These are phyloP conservation scores for Nephrotoma guestfalica DNA, from an alignment of 2,888 invertebrate species.

Conservation along the genomic window DNA sequence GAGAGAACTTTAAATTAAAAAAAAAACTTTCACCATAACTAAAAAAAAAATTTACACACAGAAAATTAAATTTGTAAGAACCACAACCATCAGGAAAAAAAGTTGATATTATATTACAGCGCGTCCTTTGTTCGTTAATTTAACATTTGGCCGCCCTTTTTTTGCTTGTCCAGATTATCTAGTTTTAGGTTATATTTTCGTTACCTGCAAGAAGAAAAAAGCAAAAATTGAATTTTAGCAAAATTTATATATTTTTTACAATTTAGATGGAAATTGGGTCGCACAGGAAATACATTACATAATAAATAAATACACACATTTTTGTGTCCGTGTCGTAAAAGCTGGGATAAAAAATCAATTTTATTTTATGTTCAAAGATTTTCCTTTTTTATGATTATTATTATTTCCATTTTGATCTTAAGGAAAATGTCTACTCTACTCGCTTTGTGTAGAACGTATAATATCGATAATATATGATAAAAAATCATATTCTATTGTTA, in stretches of 20 bases:
- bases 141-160: not conserved
- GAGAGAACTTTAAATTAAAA: not conserved
- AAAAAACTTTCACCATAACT: not conserved
- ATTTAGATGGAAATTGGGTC: not conserved
- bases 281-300: not conserved
- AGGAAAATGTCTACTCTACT: not conserved
- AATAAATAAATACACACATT: not conserved
- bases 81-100: not conserved
- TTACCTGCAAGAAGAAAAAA: not conserved
- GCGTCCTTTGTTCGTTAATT: not conserved
- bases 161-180: not conserved
- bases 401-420: not conserved
- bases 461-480: not conserved
- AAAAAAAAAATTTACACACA: not conserved
- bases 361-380: not conserved
- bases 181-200: not conserved
- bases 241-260: not conserved
- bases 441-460: not conserved
- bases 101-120: not conserved
- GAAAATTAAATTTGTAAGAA: not conserved
- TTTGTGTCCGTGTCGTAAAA: not conserved
- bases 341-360: not conserved
- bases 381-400: not conserved
- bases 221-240: not conserved
- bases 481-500: not conserved